phyloP scores from a whole-genome alignment of 2,888 invertebrate species.

The Hydropsyche betteni region DNA sequence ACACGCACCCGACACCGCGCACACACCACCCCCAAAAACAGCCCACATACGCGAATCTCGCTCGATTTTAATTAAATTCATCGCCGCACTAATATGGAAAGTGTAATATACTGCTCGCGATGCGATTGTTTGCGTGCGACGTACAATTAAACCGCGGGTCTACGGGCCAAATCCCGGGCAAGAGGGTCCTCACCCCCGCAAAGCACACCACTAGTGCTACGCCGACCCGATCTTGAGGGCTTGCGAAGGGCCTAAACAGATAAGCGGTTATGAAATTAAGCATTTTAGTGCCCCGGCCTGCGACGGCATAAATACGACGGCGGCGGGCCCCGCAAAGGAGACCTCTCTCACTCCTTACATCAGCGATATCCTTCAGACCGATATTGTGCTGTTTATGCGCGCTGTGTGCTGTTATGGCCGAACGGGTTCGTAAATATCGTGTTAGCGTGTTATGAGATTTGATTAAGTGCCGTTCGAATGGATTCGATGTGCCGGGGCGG shows the following conservation, averaged over 20 bases:
- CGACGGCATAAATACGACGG: constrained; percentile 6
- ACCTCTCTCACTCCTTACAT: background rate
- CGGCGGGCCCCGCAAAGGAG: background rate
- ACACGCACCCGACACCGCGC: background rate
- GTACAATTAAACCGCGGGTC: constrained; percentile 32
- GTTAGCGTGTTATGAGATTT: too few relatives aligned
- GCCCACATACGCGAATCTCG: constrained; percentile 7
- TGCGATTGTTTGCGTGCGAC: background rate
- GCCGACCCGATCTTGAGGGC: background rate
- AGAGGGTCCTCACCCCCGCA: background rate
- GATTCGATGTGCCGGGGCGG: too few relatives aligned
- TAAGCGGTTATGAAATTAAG: constrained; percentile 50
- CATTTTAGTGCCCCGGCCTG: constrained; percentile 40
- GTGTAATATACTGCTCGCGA: constrained; percentile 30
- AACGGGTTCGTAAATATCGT: too few relatives aligned
- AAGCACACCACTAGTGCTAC: background rate
- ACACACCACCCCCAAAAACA: background rate
- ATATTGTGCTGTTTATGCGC: too few relatives aligned
- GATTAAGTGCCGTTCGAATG: too few relatives aligned
- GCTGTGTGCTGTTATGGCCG: too few relatives aligned
- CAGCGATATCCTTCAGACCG: background rate
- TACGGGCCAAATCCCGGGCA: constrained; percentile 9
- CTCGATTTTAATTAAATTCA: constrained; percentile 40
- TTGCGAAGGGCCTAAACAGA: constrained; percentile 41
- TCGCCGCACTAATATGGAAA: constrained; percentile 23